Evolutionary conservation across 2,888 invertebrate genomes (phyloP), one percentile per base, ranked within the genome.

Genomic region (Tuta absoluta): DNA sequence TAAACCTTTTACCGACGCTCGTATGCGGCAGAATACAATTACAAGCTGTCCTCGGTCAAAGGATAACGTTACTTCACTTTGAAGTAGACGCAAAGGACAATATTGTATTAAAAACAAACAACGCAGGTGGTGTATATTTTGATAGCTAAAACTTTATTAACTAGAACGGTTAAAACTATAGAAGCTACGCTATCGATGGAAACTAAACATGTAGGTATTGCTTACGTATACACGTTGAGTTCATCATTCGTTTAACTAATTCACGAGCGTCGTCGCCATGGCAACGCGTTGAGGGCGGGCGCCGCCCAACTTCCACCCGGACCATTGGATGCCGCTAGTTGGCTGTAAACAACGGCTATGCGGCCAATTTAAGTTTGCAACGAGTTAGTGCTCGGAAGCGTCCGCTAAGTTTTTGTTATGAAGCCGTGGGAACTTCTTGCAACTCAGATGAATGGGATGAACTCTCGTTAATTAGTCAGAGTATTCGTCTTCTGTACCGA

Each of bases 241-340:
- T 82, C 82, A 85, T 85, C 82, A 85, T 84, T 82, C 84, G 82
- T 80, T 79, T 85, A 86, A 87, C 83, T 85, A 86, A 89, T 87
- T 85, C 88, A 85, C 78, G 80, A 78, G 74, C 72, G 74, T 67
- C 73, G 86, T 89, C 72, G 72, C 78, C 80, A 85, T 85, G 75
- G 83, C 77, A 80, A 87, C 89, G 80, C 76, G 72, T 73, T 68
- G 76, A 79, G 78, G 79, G 78, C 75, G 78, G 73, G 74, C 75
- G 76, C 72, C 77, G 75, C 78, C 77, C 75, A 75, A 74, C 77
- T 72, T 77, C 74, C 56, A 56, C 65, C 78, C 81, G 79, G 76
- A 77, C 83, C 81, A 86, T 87, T 80, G 81, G 79, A 80, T 79
- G 71, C 78, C 75, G 75, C 75, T 78, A 79, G 78, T 80, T 78